Evolutionary conservation across 2,888 invertebrate species (phyloP).

Genomic region (Stenodema calcarata): DNA sequence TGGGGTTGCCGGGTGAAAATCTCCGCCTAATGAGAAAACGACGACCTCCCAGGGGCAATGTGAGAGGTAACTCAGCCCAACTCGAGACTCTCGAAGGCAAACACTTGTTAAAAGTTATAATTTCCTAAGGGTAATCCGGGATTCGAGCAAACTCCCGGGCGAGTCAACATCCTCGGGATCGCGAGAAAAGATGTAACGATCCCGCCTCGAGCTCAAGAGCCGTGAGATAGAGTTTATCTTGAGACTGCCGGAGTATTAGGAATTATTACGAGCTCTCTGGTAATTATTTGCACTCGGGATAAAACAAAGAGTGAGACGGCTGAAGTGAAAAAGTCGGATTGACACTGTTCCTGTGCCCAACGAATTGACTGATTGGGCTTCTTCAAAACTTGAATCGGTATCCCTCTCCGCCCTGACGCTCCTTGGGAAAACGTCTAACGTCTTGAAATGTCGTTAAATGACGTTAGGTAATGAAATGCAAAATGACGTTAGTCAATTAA

Average conservation of each 20-base stretch:
- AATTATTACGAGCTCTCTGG: not conserved
- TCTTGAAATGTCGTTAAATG: too few species aligned
- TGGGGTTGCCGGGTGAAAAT: not conserved
- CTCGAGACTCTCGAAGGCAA: constrained; percentile 15
- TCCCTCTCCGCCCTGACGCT: too few species aligned
- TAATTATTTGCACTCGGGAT: not conserved
- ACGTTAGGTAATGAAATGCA: too few species aligned
- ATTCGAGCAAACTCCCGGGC: constrained; percentile 11
- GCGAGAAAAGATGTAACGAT: not conserved
- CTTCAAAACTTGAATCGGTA: too few species aligned
- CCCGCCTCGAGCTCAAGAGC: not conserved
- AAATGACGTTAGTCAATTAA: too few species aligned
- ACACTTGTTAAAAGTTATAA: constrained; percentile 46
- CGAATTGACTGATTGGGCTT: too few species aligned
- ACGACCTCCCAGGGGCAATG: constrained; percentile 32
- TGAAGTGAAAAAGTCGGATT: not conserved
- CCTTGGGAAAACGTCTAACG: too few species aligned
- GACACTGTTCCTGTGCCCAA: too few species aligned
- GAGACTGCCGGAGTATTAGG: not conserved
- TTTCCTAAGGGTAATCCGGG: constrained; percentile 43
- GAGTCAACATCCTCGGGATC: constrained; percentile 24
- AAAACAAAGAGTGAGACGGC: not conserved
- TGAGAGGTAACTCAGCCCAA: not conserved
- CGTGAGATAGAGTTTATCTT: not conserved
- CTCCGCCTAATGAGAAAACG: constrained; percentile 18